Base-by-base conservation (phyloP, 2,113 vertebrate genomes). In the Pavo muticus region DNA sequence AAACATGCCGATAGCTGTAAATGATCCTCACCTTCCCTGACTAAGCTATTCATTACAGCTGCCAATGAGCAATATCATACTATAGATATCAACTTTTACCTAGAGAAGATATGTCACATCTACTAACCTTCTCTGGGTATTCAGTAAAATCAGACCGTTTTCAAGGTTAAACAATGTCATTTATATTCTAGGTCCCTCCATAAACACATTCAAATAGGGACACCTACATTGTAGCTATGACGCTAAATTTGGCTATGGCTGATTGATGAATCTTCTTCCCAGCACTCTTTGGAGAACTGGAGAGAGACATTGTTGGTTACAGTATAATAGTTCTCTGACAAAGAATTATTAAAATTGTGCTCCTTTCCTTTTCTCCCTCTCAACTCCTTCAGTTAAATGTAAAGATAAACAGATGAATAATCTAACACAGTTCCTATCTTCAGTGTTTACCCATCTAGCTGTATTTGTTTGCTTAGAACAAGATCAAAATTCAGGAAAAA, bases 201-300 rank as follows among this genome's bases (percentile, higher is more conserved):
- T 91, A 95, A 93, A 93, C 63, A 56, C 30, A 94, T 67, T 89
- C 54, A 90, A 94, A 88, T 29, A 91, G n/a, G 25, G 69, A 45
- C 15, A 69, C 14, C 21, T 54, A 12, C 14, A 39, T 32, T 52
- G 21, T 44, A 87, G 85, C 83, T 76, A 86, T 11, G 54, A 9
- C 24, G 81, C 56, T 95, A 94, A 88, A 27, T 96, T 83, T 23
- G 42, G 81, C 59, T 40, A 14, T 32, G 91, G 68, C 69, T 94
- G 64, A 70, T 95, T 95, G 95, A 96, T 84, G 91, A 80, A 21
- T 63, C 77, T 78, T 90, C 27, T 95, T 45, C 83, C 21, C 20
- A 13, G 10, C 81, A 81, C 30, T 77, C 91, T 87, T 90, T 83
- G 20, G 47, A 86, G 72, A 75, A 39, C 35, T 87, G 52, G 76